Conservation (phyloP, 2,797 vertebrate species). For the Muraenolepis orangiensis region DNA sequence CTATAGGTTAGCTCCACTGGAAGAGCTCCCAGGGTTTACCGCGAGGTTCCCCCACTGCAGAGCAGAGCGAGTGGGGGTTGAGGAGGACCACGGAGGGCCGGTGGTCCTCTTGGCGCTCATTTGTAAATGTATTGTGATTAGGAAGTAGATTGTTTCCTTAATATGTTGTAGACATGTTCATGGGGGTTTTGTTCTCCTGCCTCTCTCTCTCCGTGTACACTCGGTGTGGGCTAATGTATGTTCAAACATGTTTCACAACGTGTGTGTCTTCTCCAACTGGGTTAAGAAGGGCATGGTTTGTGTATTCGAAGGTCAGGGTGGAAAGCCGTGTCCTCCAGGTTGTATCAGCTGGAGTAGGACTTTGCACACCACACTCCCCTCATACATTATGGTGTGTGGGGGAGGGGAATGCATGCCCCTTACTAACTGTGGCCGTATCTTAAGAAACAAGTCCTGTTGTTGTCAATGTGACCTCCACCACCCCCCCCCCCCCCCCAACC, state of each 20-base stretch:
- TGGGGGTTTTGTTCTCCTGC: background rate
- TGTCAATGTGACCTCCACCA: background rate
- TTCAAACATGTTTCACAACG: slow-evolving; percentile 5
- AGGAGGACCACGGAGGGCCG: slow-evolving; percentile 31
- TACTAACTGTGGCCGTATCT: background rate
- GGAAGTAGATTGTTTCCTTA: slow-evolving; percentile 34
- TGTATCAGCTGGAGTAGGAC: background rate
- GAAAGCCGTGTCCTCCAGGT: background rate
- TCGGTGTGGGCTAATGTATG: background rate
- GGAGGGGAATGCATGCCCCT: background rate
- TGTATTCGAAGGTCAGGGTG: background rate
- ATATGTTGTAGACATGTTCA: slow-evolving; percentile 15
- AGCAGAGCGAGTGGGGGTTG: too few species aligned
- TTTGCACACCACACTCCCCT: background rate
- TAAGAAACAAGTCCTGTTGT: background rate
- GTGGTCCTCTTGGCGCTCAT: slow-evolving; percentile 52
- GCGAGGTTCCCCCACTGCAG: slow-evolving; percentile 66
- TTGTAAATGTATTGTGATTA: slow-evolving; percentile 60
- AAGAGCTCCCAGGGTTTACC: slow-evolving; percentile 65
- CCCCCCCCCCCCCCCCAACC: background rate
- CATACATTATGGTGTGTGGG: background rate
- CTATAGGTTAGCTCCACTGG: slow-evolving; percentile 74
- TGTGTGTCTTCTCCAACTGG: slow-evolving; percentile 8
- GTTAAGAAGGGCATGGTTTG: background rate
- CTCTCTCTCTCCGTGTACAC: background rate